Conservation (phyloP, 1,140 invertebrate species). For the Camponotus floridanus region DNA sequence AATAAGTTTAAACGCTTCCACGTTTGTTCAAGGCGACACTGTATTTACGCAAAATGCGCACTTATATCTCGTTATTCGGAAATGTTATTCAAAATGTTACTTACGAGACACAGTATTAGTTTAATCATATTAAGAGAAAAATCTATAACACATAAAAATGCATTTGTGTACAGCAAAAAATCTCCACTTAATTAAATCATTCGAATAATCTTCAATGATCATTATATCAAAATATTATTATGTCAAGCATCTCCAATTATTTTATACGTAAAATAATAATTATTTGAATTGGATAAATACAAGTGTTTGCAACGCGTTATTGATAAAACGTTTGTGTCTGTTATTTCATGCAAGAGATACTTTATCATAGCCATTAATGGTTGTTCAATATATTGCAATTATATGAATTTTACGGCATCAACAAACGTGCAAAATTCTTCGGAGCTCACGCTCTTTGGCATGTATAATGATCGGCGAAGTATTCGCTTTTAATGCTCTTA, state of each 20-base stretch:
- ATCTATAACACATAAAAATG: neutral
- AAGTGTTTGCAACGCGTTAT: neutral
- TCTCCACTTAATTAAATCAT: neutral
- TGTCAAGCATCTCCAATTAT: neutral
- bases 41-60: slow-evolving; percentile 24
- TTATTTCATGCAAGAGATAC: slow-evolving; percentile 3
- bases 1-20: slow-evolving; percentile 67
- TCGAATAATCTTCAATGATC: neutral
- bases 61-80: neutral
- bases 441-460: neutral
- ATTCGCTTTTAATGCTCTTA: slow-evolving; percentile 52
- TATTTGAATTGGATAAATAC: neutral
- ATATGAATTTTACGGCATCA: neutral
- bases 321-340: neutral
- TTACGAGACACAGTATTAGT: neutral
- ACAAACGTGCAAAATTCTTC: neutral
- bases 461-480: slow-evolving; percentile 16
- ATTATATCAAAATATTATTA: neutral
- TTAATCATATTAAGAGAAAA: neutral
- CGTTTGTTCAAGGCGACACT: slow-evolving; percentile 37
- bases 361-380: neutral
- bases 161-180: neutral
- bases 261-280: neutral
- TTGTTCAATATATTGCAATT: neutral
- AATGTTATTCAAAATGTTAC: neutral